Evolutionary conservation across 2,888 invertebrate species (phyloP), one percentile per base, ranked within the genome.

Genomic region (Amblyteles armatorius): DNA sequence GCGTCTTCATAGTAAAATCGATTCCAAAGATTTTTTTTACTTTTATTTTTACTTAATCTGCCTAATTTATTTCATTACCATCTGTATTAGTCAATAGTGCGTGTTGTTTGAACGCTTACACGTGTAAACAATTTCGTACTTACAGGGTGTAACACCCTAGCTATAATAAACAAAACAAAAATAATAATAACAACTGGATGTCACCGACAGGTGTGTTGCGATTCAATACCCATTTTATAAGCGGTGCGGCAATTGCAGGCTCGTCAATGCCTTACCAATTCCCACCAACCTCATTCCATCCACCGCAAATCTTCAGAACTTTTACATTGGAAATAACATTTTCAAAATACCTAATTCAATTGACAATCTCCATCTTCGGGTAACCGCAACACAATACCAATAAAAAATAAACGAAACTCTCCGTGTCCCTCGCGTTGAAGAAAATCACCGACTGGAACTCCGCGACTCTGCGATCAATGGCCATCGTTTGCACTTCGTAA

Each of bases 331-430:
- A 33, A 29, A 29, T 6, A 63, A 36, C 40, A 40, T 40, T 40
- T 40, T 40, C 11, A 11, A 33, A 71, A 71, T n/a, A 52, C 33
- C 36, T 60, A 72, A 79, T 52, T 63, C 22, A 40, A 52, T 52
- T 36, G 72, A 65, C 40, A 5, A 67, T 48, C 44, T 67, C 29
- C 22, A 44, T 48, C 26, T 22, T 13, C 57, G 22, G 22, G 0
- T 57, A 57, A 57, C 57, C 57, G 11, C 57, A 57, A 13, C 57
- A 26, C 57, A 57, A 13, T 13, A 26, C 57, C 57, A 26, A 26
- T 26, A 57, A 57, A 13, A 22, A 57, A 57, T 57, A 11, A 26
- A 11, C 2, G 11, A 13, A 57, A 26, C 57, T 57, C 22, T 9
- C 26, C 57, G 11, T 57, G 11, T 57, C 26, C 26, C 11, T 57